Base-by-base conservation (phyloP, 2,888 invertebrate species). In the Brachycybe producta region DNA sequence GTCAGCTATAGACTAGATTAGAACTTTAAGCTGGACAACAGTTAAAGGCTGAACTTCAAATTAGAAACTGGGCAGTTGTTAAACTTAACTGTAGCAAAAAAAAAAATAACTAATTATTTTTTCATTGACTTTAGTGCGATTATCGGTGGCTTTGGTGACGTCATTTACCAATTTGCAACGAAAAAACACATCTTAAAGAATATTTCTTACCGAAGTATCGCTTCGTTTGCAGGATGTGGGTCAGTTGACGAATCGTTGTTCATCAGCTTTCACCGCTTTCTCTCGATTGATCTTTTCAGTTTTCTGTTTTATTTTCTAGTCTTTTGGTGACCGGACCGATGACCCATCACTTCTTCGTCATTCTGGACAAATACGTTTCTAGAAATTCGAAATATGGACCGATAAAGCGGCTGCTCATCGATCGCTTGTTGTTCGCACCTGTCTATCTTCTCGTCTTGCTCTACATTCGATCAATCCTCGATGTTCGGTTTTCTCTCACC, bases 241-340 rank as follows among this genome's bases (percentile, higher is more conserved):
- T 48, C 32, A 32, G 32, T 32, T 11, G n/a, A n/a, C n/a, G n/a
- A n/a, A n/a, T n/a, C n/a, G n/a, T n/a, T n/a, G n/a, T n/a, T n/a
- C n/a, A 36, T n/a, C 17, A 36, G 15, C 7, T 36, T 30, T 13
- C 7, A 30, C 13, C 8, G 30, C 30, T 11, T 30, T 30, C 13
- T 13, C 7, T 30, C 13, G 30, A 30, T 11, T 30, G 13, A 7
- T n/a, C 8, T 38, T 7, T 38, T 17, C 7, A 38, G 7, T 38
- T 38, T n/a, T 38, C 38, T 19, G 7, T 38, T 38, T 7, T 38
- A 7, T 15, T 3, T 48, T 40, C 5, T 30, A 48, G 48, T 13
- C 27, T 48, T 30, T 13, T 48, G 8, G 48, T 48, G 28, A 48
- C 48, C 2, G 48, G 48, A 8, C 48, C 48, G 7, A 7, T 48